Evolutionary conservation across 1,140 invertebrate species (phyloP).

Genomic region (Hycleus cichorii): DNA sequence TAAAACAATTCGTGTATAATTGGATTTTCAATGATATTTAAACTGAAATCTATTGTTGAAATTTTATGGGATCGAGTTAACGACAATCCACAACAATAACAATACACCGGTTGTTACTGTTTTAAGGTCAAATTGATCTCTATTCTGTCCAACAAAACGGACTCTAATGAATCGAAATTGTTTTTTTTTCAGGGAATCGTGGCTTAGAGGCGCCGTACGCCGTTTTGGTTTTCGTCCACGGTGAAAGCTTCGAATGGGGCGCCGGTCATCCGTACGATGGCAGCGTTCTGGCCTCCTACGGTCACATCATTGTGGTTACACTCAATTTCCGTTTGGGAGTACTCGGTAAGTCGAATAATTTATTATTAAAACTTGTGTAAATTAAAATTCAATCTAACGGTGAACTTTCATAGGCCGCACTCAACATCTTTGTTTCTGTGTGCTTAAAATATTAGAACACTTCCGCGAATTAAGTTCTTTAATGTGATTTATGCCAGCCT

Average conservation of each 20-base stretch:
- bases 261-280: slow-evolving; percentile 81
- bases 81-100: background rate
- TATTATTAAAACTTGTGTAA: slow-evolving; percentile 9
- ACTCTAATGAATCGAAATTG: no score
- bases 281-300: slow-evolving; percentile 76
- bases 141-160: no score
- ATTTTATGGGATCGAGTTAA: no score
- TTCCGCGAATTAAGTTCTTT: slow-evolving; percentile 22
- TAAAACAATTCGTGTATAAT: no score
- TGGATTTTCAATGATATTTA: no score
- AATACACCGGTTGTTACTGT: background rate
- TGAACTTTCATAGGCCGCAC: background rate
- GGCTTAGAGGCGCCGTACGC: slow-evolving; percentile 71
- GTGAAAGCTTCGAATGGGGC: slow-evolving; percentile 79
- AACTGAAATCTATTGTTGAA: no score
- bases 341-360: slow-evolving; percentile 56
- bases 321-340: slow-evolving; percentile 84
- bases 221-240: slow-evolving; percentile 76
- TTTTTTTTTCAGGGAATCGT: slow-evolving; percentile 54
- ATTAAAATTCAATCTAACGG: slow-evolving; percentile 16
- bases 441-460: slow-evolving; percentile 27
- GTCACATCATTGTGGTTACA: slow-evolving; percentile 82
- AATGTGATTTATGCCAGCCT: slow-evolving; percentile 25
- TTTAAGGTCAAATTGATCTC: background rate
- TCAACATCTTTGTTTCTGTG: background rate